Evolutionary conservation across 2,797 vertebrate genomes (phyloP).

Genomic region (Gymnopithys bicolor): DNA sequence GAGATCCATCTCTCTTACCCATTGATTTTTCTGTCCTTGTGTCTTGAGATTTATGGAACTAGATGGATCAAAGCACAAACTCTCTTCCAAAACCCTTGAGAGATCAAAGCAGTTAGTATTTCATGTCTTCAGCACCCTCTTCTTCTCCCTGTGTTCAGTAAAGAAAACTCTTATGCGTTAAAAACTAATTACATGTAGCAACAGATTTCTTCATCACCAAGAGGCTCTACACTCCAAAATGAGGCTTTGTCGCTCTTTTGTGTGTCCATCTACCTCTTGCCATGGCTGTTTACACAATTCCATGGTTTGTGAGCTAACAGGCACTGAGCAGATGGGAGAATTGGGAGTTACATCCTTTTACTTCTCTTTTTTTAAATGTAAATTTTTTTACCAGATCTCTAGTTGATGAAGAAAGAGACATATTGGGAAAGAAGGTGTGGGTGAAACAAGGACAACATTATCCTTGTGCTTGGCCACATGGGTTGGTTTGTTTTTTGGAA

Average conservation of each 20-base stretch:
- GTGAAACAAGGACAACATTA: slow-evolving; percentile 39
- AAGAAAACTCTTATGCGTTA: background rate
- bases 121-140: background rate
- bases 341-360: background rate
- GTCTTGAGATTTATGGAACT: slow-evolving; percentile 58
- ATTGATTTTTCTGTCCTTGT: slow-evolving; percentile 67
- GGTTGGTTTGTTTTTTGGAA: slow-evolving; percentile 49
- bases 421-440: slow-evolving; percentile 51
- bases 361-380: background rate
- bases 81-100: slow-evolving; percentile 41
- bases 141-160: background rate
- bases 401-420: slow-evolving; percentile 17
- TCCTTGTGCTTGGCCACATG: slow-evolving; percentile 35
- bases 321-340: slow-evolving; percentile 42
- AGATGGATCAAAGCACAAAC: slow-evolving; percentile 34
- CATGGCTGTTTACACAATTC: background rate
- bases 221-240: background rate
- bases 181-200: background rate
- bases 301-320: background rate
- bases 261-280: background rate
- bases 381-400: background rate
- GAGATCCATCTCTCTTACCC: slow-evolving; percentile 34
- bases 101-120: slow-evolving; percentile 40
- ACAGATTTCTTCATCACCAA: background rate
- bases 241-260: background rate